Base-by-base conservation (phyloP, 2,797 vertebrate genomes). In the Galagoides demidoff region DNA sequence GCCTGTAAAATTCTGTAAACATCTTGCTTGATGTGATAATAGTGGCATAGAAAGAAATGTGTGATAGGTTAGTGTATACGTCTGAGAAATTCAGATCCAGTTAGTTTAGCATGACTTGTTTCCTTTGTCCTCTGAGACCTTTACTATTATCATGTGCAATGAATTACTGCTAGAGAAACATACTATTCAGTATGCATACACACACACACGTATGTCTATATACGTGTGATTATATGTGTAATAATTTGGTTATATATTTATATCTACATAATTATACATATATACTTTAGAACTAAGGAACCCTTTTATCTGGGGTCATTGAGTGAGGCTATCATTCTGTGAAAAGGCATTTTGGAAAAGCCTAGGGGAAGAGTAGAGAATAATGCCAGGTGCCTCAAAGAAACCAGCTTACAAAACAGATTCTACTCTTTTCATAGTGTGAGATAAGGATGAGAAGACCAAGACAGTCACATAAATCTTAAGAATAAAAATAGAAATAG, bases 101-200 rank as follows among this genome's bases (percentile, higher is more conserved):
- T 86, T 86, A 59, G 73, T 61, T 79, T 77, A 85, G 37, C 4
- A 20, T 43, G 37, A 85, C 78, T 97, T 95, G 59, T 61, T 85
- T 68, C 5, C 31, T 81, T 13, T 31, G 3, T 59, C 23, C 4
- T 76, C 11, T 96, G 16, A 64, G 8, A 39, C 57, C 22, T 73
- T 96, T 77, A 71, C 84, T 55, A 91, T 55, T 74, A 20, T 3
- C 14, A 22, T 23, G 9, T 31, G 31, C 1, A 23, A n/a, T 79
- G 73, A 87, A 49, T 94, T 29, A 45, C 19, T 73, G 20, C 14
- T 81, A 37, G 34, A 70, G 37, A 49, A 27, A 88, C 0, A 20
- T 1, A 66, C 11, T 37, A 25, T 86, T 52, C 13, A 55, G 55
- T 61, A 4, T 37, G 14, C 84, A 10, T 37, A 13, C 77, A 17